Percentiles rank a stretch among this genome's conserved stretches.
Conservation (phyloP, 2,888 invertebrate genomes). For the Yponomeuta evonymella region DNA sequence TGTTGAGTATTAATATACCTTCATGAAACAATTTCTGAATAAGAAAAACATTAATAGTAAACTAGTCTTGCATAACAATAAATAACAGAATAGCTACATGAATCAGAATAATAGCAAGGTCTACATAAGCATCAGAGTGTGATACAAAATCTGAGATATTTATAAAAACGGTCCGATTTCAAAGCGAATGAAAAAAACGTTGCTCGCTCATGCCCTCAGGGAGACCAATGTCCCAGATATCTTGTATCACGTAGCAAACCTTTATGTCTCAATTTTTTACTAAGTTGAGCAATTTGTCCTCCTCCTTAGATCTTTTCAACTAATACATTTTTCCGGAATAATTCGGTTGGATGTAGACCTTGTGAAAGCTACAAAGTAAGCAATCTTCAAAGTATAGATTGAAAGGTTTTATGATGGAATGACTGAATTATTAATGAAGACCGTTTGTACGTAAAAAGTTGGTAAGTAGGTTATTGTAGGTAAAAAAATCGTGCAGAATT, state of each 20-base stretch:
- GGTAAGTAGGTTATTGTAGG: too few species aligned
- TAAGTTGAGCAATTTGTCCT: not conserved
- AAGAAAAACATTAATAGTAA: too few species aligned
- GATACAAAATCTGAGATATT: not conserved
- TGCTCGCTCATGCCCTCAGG: constrained; percentile 33
- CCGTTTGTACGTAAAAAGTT: too few species aligned
- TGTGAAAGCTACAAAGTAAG: not conserved
- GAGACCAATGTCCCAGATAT: constrained; percentile 23
- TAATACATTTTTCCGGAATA: not conserved
- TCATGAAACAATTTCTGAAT: too few species aligned
- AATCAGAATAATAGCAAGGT: not conserved
- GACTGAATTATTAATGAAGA: too few species aligned
- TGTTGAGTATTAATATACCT: too few species aligned
- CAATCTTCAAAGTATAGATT: too few species aligned
- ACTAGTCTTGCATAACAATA: too few species aligned
- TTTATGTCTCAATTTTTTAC: constrained; percentile 1
- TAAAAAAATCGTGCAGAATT: too few species aligned
- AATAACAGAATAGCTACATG: too few species aligned
- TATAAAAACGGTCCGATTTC: not conserved
- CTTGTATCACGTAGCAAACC: constrained; percentile 1
- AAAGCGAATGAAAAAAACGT: not conserved
- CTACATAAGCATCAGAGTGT: not conserved
- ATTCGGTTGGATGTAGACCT: not conserved
- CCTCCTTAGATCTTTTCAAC: not conserved
- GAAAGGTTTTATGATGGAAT: too few species aligned